Conservation (phyloP, 2,888 invertebrate species). For the Epinotia nisella region DNA sequence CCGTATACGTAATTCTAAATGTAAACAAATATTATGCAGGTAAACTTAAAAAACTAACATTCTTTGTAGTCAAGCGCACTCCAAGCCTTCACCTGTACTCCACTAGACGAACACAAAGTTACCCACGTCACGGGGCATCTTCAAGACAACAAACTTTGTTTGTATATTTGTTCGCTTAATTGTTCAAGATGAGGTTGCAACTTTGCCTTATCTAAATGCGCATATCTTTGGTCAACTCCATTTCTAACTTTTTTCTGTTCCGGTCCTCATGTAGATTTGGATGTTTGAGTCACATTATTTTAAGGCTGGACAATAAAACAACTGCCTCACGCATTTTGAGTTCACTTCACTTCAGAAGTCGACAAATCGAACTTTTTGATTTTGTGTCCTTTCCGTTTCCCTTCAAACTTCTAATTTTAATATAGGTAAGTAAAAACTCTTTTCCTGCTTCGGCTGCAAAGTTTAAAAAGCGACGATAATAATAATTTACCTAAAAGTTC, state of each 20-base stretch:
- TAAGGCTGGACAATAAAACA: slow-evolving; percentile 34
- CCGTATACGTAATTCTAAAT: not conserved
- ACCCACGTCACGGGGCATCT: slow-evolving; percentile 42
- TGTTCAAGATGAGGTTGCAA: slow-evolving; percentile 71
- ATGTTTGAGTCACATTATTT: slow-evolving; percentile 47
- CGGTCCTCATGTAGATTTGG: slow-evolving; percentile 52
- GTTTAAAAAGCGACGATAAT: slow-evolving; percentile 66
- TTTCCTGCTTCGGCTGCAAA: slow-evolving; percentile 60
- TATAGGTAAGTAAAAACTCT: slow-evolving; percentile 55
- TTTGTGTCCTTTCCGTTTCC: slow-evolving; percentile 48
- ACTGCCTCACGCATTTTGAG: slow-evolving; percentile 16
- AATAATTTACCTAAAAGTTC: slow-evolving; percentile 73
- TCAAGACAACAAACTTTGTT: slow-evolving; percentile 50
- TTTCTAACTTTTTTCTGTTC: slow-evolving; percentile 48
- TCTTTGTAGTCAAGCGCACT: slow-evolving; percentile 34
- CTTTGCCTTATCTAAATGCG: slow-evolving; percentile 67
- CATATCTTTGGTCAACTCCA: slow-evolving; percentile 59
- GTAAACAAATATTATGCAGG: slow-evolving; percentile 26
- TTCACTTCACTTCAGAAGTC: not conserved
- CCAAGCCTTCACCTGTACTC: slow-evolving; percentile 27
- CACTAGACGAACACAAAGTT: slow-evolving; percentile 20
- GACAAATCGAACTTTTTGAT: slow-evolving; percentile 40
- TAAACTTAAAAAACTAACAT: slow-evolving; percentile 25
- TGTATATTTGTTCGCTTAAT: slow-evolving; percentile 66
- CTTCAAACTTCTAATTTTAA: slow-evolving; percentile 52